Evolutionary conservation across 2,888 invertebrate genomes (phyloP), one percentile per base, ranked within the genome.

Genomic region (Cryptus armator): DNA sequence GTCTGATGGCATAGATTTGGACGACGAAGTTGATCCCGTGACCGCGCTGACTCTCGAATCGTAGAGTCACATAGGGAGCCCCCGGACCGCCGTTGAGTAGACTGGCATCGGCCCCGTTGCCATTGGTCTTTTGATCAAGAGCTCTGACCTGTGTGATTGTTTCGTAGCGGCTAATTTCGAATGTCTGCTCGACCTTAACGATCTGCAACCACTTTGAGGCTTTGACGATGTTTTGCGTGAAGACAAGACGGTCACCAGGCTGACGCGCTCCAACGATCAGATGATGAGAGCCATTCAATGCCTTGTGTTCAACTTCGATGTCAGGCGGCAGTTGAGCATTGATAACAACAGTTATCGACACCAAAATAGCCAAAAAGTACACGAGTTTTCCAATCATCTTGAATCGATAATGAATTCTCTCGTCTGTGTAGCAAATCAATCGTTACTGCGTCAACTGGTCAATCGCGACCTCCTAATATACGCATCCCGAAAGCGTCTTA

Each of bases 21-120:
- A 95, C 90, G 16, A 93, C 72, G 85, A 94, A 95, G 86, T 94
- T 94, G 83, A 95, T 93, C 24, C 94, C 92, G 62, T 93, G 91
- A 19, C 94, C 91, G 16, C 94, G 91, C 84, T 94, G 92, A 29
- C 95, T 95, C 87, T 94, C 94, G 88, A 95, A 94, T 48, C 91
- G 92, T 0, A 95, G 80, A 0, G 92, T 92, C 1, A 92, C 94
- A 43, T 88, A 90, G 9, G 75, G 90, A 66, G 84, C 76, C 3
- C 93, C 93, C 0, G 94, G 93, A 10, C 95, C 95, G 44, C 95
- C 95, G 0, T 56, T 53, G 0, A 89, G 46, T 0, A 95, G 84
- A 5, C 89, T 92, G 1, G 93, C 93, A 80, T 89, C 91, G 16
- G 94, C 95, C 7, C 95, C 95, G 0, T 94, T 93, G 0, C 94